phyloP scores from a whole-genome alignment of 1,140 invertebrate genomes.

The Drosophila murphyi region DNA sequence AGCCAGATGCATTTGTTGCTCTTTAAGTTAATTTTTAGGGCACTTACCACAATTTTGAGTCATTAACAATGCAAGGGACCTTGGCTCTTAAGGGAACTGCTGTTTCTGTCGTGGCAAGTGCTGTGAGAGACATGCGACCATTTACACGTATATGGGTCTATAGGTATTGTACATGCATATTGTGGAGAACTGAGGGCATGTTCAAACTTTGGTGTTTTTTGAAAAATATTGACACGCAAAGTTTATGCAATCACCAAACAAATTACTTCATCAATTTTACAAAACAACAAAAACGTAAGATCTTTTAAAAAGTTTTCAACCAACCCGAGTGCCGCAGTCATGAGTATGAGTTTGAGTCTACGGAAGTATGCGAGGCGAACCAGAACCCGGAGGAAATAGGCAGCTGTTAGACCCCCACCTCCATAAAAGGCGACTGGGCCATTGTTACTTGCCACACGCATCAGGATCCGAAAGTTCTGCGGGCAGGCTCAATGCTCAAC shows the following conservation, averaged over 20 bases:
- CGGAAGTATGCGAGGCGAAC: slow-evolving; percentile 41
- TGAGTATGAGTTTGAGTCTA: slow-evolving; percentile 15
- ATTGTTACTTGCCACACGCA: slow-evolving; percentile 51
- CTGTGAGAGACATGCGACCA: background rate
- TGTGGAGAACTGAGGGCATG: slow-evolving; percentile 28
- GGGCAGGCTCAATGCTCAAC: slow-evolving; percentile 5
- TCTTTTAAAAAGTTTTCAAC: slow-evolving; percentile 75
- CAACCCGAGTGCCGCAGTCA: slow-evolving; percentile 23
- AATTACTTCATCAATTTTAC: slow-evolving; percentile 82
- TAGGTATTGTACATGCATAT: slow-evolving; percentile 13
- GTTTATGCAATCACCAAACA: slow-evolving; percentile 79
- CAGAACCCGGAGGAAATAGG: slow-evolving; percentile 12
- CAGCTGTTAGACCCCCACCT: slow-evolving; percentile 24
- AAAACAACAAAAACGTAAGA: slow-evolving; percentile 80
- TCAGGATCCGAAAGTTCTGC: slow-evolving; percentile 45
- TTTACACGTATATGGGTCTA: background rate
- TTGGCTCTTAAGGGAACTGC: slow-evolving; percentile 24
- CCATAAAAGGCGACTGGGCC: slow-evolving; percentile 10
- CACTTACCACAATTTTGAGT: slow-evolving; percentile 65
- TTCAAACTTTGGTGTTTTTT: slow-evolving; percentile 61
- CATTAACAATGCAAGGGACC: slow-evolving; percentile 70
- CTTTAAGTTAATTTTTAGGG: slow-evolving; percentile 30
- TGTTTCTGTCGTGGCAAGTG: slow-evolving; percentile 18
- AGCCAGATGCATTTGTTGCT: background rate
- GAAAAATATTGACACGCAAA: slow-evolving; percentile 80